Conservation (phyloP, 2,888 invertebrate species). For the Operophtera brumata region DNA sequence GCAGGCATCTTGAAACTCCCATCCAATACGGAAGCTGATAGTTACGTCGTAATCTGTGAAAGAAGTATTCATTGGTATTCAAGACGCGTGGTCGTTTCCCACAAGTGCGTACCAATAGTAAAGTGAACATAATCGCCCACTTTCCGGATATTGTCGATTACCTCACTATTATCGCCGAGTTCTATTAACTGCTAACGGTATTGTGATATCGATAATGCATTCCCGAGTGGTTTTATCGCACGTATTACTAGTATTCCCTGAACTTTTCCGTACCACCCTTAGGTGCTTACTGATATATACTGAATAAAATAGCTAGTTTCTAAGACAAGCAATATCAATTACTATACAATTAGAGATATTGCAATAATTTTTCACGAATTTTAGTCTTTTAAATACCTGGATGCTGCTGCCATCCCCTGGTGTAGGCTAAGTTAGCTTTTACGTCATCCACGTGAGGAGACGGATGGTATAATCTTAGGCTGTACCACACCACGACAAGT, state of each 20-base stretch:
- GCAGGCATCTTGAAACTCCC: too few species aligned
- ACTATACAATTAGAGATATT: too few species aligned
- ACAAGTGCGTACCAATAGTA: constrained; percentile 1
- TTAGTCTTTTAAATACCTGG: too few species aligned
- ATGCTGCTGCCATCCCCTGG: too few species aligned
- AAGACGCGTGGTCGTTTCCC: background rate
- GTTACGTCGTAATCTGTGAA: background rate
- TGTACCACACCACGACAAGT: too few species aligned
- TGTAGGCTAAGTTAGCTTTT: too few species aligned
- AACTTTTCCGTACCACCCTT: background rate
- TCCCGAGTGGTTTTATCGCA: background rate
- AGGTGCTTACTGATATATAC: too few species aligned
- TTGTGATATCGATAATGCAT: constrained; percentile 6
- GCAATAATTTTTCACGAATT: too few species aligned
- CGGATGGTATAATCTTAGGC: too few species aligned
- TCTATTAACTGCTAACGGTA: background rate
- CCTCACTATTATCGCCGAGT: background rate
- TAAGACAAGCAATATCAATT: too few species aligned
- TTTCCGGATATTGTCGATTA: constrained; percentile 4
- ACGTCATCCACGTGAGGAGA: too few species aligned
- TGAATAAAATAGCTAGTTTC: too few species aligned
- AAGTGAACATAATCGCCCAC: constrained; percentile 2
- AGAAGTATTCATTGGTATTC: constrained; percentile 5
- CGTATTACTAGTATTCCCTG: background rate
- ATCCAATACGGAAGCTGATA: background rate